Conservation (phyloP, 2,113 vertebrate species). For the Lethenteron reissneri region DNA sequence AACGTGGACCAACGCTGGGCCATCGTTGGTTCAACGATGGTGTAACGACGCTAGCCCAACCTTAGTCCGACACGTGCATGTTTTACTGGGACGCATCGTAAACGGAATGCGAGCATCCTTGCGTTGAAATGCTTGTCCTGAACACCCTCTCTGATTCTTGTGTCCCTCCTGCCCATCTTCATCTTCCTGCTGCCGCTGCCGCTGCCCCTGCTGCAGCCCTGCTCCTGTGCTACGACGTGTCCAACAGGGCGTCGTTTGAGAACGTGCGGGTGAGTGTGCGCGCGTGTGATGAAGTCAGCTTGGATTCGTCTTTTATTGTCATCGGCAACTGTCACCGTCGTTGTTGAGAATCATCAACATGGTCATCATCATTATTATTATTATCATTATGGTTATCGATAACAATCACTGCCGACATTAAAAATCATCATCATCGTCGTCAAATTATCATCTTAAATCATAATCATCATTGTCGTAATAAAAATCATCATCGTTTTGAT, state of each 20-base stretch:
- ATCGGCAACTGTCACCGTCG: not conserved
- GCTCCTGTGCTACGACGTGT: slow-evolving; percentile 67
- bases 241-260: slow-evolving; percentile 68
- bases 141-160: not conserved
- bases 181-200: not conserved
- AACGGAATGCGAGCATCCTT: not conserved
- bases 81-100: not conserved
- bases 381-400: not conserved
- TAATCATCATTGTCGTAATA: too few relatives aligned
- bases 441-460: not conserved
- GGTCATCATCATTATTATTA: not conserved
- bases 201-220: slow-evolving; percentile 30
- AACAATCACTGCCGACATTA: not conserved
- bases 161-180: not conserved
- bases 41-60: not conserved
- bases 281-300: not conserved
- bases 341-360: not conserved
- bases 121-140: not conserved
- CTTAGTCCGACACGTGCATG: too few relatives aligned
- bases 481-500: too few relatives aligned
- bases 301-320: fast-evolving
- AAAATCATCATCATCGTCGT: not conserved
- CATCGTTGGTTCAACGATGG: not conserved
- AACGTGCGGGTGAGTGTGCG: slow-evolving; percentile 47
- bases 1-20: too few relatives aligned